Evolutionary conservation across 2,113 vertebrate species (phyloP), one percentile per base, ranked within the genome.

Genomic region (Embiotoca jacksoni): DNA sequence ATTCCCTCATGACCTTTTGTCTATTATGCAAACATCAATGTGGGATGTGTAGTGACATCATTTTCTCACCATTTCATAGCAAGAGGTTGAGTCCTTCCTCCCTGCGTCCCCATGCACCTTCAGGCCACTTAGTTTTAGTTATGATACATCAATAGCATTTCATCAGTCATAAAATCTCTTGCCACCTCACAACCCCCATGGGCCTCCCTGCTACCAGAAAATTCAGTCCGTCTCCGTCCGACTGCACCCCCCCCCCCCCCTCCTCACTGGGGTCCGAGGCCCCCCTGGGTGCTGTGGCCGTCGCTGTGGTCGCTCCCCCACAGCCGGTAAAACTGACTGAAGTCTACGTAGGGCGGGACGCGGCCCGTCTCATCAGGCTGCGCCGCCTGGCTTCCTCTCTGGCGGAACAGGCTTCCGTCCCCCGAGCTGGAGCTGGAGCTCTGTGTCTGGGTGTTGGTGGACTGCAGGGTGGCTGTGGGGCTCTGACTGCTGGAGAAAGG

Each of bases 381-480:
- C 0, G 96, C 96, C 0, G 97, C 96, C 92, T 97, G 97, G 41
- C 95, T 94, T 0, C 96, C 97, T 3, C 97, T 92, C 72, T 97
- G 97, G 31, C 97, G 96, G 90, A 99, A 99, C 39, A 99, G 95
- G 75, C 97, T 97, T 5, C 98, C 97, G 0, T 97, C 98, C 46
- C 97, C 98, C 0, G 97, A 99, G 93, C 97, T 98, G 94, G 98
- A 99, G 87, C 97, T 99, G 94, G 98, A 98, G 0, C 97, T 99
- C 92, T 98, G 98, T 0, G 98, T 99, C 86, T 97, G 97, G 63
- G 97, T 98, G 89, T 96, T 97, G 89, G 96, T 98, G 4, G 98
- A 99, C 94, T 99, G 98, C 41, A 99, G 96, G 0, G 98, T 99
- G 88, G 97, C 94, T 0, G 97, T 98, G 33, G 98, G 98, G 85